Evolutionary conservation across 1,140 invertebrate species (phyloP), one percentile per base, ranked within the genome.

Genomic region (Drosophila mojavensis): DNA sequence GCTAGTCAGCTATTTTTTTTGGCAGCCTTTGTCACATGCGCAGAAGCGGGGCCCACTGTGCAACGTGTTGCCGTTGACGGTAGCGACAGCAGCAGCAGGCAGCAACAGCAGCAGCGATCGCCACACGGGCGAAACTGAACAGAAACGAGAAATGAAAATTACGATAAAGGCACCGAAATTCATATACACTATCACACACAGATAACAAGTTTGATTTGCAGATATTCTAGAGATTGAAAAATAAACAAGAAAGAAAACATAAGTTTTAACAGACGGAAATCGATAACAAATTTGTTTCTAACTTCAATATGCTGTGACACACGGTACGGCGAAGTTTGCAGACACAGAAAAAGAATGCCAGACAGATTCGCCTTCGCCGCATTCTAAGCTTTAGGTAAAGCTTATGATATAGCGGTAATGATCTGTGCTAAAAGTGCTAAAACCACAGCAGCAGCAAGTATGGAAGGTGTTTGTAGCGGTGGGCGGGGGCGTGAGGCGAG

Each of bases 51-150:
- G 53, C 86, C 83, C 83, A 86, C 83, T 86, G 83, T 86, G 83
- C 83, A 86, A 86, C 80, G 83, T 88, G 83, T 88, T 81, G 83
- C 84, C 69, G 77, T 83, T 88, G 82, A 75, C 82, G 82, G 72
- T 79, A 78, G 70, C 78, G 71, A 65, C 81, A 73, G 51, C 74
- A 71, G 48, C 78, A 74, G 48, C 69, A 80, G 33, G 6, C 41
- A 45, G 41, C 43, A 47, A 15, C 43, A 47, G 59, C 77, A 74
- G 69, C 63, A 76, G 72, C 81, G 79, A 89, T 78, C 79, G 70
- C 83, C 80, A 73, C 83, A 89, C 80, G 77, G 88, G 73, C 79
- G 75, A 83, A 78, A 53, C 66, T 60, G 80, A 81, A 56, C 71
- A 33, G 39, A 74, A 69, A 70, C 51, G 54, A 58, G 73, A 54